Base-by-base conservation (phyloP, 1,140 invertebrate genomes). In the Caenorhabditis elegans region DNA sequence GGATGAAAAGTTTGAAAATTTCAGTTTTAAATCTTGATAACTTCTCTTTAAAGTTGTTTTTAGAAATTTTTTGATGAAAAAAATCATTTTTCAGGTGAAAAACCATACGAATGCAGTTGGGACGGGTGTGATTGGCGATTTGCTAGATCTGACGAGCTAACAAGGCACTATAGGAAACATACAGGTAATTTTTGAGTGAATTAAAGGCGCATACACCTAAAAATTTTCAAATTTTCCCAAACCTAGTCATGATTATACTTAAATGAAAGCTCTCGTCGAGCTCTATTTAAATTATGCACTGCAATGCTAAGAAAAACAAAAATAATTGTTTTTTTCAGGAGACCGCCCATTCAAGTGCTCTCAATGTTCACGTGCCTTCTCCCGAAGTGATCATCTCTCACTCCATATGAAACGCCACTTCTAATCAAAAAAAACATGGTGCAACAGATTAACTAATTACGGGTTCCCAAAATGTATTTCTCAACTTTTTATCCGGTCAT, bases 91-190 rank as follows among this genome's bases (percentile, higher is more conserved):
- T 46, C 92, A 97, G 96, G 96, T 82, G 96, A 98, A 91, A 97
- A 97, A 91, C 96, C 96, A 75, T 98, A 97, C 91, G 93, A 93
- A 86, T 97, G 96, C 91, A 94, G 95, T 89, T 96, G 95, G 95
- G 94, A 94, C 10, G 94, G 95, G 88, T 97, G 95, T 91, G 94
- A 96, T 89, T 96, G 95, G 95, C 92, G 95, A 89, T 98, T 98
- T 90, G 96, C 96, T 49, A 92, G 87, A 51, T 96, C 95, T 31
- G 96, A 98, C 91, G 96, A 98, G 91, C 91, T 98, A 88, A 98
- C 96, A 48, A 93, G 96, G 83, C 92, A 93, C 86, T 93, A 92
- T 83, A 88, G 92, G 26, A 92, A 93, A 85, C 92, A 93, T 86
- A 93, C 93, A 0, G 92, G 55, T 96, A 96, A 90, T n/a, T n/a